These are phyloP conservation scores for Pelobates fuscus DNA, from an alignment of 2,113 vertebrate species.

Conservation along the genomic window DNA sequence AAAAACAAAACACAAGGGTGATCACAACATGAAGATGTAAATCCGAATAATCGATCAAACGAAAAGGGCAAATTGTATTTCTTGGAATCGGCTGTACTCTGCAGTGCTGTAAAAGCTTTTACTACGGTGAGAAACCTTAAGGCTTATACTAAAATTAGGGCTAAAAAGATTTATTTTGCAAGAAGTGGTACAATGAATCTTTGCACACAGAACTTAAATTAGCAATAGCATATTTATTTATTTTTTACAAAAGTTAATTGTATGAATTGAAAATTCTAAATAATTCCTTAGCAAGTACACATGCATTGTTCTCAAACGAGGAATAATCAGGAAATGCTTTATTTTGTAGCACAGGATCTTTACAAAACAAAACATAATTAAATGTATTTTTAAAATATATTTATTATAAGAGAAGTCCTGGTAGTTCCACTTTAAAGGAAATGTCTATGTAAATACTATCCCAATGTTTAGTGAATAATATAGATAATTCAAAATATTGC, in stretches of 20 bases:
- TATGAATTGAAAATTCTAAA: conserved; percentile 25
- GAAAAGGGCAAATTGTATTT: conserved; percentile 46
- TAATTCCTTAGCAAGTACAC: conserved; percentile 35
- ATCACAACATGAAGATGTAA: conserved; percentile 35
- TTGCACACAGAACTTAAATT: conserved; percentile 3
- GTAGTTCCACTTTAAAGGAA: no score
- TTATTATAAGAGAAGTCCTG: no score
- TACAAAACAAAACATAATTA: no score
- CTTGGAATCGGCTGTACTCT: conserved; percentile 18
- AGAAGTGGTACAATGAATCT: conserved; percentile 10
- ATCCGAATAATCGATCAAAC: conserved; percentile 38
- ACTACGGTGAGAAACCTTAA: conserved; percentile 7
- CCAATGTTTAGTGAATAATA: no score
- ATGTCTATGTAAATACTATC: no score
- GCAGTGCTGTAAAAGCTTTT: conserved; percentile 36
- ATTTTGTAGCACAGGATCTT: no score
- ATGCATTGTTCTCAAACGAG: no score
- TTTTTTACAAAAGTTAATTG: conserved; percentile 35
- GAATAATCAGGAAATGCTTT: no score
- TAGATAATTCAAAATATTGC: no score
- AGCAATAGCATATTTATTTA: conserved; percentile 37
- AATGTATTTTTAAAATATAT: no score
- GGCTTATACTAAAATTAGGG: neutral
- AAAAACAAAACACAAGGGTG: conserved; percentile 25
- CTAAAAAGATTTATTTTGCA: conserved; percentile 20